Percentiles rank a stretch among this genome's conserved stretches.
Evolutionary conservation across 2,888 invertebrate species (phyloP).

Genomic region (Teleogryllus oceanicus): DNA sequence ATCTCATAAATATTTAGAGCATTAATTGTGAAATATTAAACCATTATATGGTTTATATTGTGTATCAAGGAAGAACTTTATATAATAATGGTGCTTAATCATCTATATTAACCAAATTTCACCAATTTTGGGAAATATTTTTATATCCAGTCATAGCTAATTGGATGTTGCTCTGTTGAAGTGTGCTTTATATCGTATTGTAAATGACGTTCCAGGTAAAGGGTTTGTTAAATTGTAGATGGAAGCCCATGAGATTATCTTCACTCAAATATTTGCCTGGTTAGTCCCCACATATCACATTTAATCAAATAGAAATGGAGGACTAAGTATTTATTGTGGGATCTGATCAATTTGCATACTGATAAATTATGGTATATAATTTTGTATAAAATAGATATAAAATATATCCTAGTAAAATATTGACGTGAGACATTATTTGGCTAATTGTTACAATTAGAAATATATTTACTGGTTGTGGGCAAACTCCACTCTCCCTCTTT

Average conservation of each 20-base stretch:
- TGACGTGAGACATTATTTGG: not conserved
- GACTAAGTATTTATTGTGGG: not conserved
- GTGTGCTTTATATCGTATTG: not conserved
- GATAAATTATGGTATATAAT: not conserved
- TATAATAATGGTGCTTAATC: not conserved
- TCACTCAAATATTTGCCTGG: no score
- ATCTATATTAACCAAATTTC: not conserved
- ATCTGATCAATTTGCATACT: slow-evolving; percentile 2
- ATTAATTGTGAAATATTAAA: not conserved
- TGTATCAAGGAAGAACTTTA: not conserved
- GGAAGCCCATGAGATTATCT: no score
- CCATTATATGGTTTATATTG: not conserved
- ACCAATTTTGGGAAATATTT: not conserved
- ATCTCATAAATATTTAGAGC: not conserved
- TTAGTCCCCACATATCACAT: no score
- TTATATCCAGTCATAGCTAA: slow-evolving; percentile 10
- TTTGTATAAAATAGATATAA: not conserved
- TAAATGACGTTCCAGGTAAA: not conserved
- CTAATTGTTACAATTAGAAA: not conserved
- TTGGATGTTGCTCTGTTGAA: not conserved
- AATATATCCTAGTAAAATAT: not conserved
- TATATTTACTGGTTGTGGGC: not conserved
- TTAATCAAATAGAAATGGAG: not conserved
- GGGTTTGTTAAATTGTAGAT: not conserved
- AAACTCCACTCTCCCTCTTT: not conserved